Conservation (phyloP, 2,797 vertebrate species). For the Petrocephalus sullivani region DNA sequence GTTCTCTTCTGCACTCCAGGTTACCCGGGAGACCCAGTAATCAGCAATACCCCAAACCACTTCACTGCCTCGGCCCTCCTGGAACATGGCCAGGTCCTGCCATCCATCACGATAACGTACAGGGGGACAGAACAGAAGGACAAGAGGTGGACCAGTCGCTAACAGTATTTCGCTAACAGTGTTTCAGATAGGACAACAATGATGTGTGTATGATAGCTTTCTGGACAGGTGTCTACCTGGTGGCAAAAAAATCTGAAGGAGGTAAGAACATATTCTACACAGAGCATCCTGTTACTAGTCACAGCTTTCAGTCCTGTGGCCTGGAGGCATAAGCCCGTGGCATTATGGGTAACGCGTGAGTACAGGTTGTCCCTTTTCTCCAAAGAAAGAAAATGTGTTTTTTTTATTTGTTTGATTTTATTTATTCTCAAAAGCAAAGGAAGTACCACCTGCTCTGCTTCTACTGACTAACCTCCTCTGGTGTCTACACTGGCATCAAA, state of each 20-base stretch:
- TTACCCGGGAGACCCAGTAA: conserved; percentile 89
- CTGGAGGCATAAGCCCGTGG: neutral
- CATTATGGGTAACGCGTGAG: neutral
- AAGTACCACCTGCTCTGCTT: neutral
- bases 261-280: neutral
- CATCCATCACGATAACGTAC: neutral
- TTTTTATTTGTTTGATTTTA: neutral
- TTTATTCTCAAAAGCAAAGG: neutral
- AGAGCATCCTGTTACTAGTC: neutral
- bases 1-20: conserved; percentile 69
- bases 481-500: neutral
- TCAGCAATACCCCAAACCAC: conserved; percentile 78
- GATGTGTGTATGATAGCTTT: neutral
- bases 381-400: neutral
- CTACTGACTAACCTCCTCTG: neutral
- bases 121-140: neutral
- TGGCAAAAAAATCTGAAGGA: neutral
- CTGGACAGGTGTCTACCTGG: neutral
- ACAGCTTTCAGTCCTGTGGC: neutral
- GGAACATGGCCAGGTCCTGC: conserved; percentile 84
- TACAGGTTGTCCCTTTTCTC: neutral
- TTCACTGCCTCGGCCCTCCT: conserved; percentile 67
- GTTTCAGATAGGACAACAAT: conserved; percentile 7
- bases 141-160: neutral
- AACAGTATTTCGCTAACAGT: neutral